A percentile compares a stretch with the other conserved stretches of the same genome.
Conservation (phyloP, 2,888 invertebrate species). For the Patella caerulea region DNA sequence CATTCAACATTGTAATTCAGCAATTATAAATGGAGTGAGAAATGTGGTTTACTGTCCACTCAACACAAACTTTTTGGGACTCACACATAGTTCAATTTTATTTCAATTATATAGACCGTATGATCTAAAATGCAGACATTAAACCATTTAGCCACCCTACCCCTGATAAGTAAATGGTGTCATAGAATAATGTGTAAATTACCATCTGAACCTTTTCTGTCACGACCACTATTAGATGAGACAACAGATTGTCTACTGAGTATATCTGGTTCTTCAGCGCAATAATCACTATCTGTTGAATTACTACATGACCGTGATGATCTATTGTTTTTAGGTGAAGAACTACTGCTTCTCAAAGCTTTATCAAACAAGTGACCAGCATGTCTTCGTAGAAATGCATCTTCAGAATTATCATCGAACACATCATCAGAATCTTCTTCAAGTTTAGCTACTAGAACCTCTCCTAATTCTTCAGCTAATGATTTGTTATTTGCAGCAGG, state of each 20-base stretch:
- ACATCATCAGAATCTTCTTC: constrained; percentile 48
- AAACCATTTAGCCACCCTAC: no score
- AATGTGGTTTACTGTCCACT: no score
- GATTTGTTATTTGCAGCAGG: constrained; percentile 47
- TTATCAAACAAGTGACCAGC: constrained; percentile 43
- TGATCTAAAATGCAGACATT: no score
- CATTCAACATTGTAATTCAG: no score
- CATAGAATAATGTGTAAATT: neutral
- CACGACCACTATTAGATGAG: constrained; percentile 17
- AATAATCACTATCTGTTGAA: constrained; percentile 49
- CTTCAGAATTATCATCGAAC: constrained; percentile 40
- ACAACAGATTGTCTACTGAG: constrained; percentile 26
- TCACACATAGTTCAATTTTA: no score
- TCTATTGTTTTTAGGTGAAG: constrained; percentile 43
- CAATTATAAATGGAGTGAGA: no score
- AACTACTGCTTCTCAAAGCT: constrained; percentile 16
- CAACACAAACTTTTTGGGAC: no score
- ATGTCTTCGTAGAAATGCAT: constrained; percentile 44
- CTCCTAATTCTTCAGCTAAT: constrained; percentile 58
- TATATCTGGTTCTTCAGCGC: constrained; percentile 43
- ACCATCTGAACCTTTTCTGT: constrained; percentile 27
- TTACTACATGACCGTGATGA: constrained; percentile 52
- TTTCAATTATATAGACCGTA: no score
- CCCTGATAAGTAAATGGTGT: no score
- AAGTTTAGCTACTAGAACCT: constrained; percentile 42